Base-by-base conservation (phyloP, 2,113 vertebrate species). In the Cinclus cinclus region DNA sequence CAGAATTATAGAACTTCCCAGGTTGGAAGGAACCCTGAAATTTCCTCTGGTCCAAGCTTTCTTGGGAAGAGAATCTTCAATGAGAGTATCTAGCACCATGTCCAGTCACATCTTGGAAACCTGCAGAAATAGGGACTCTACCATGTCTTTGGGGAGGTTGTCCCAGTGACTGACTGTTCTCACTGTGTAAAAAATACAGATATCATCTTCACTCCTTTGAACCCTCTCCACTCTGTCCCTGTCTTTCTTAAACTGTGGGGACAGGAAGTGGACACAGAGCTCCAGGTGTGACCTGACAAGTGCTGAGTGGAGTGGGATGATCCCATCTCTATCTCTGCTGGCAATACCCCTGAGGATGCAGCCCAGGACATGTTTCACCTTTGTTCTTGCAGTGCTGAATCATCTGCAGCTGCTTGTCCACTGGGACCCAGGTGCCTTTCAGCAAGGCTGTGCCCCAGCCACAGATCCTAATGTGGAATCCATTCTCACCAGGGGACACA, bases 291-390 rank as follows among this genome's bases (percentile, higher is more conserved):
- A 17, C 52, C 67, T 82, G 55, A 4, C 2, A 23, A 22, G 33
- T 1, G 2, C 27, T 22, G 53, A 30, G 53, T 5, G 42, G 22
- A n/a, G 9, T 2, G 19, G 27, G 25, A 33, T 42, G 53, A 35
- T 52, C 33, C 15, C 5, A 1, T 20, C 37, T 56, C 33, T 39
- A 0, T 46, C 35, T 74, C 50, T 60, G 35, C 24, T 41, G 65
- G 10, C 30, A 42, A 5, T 16, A 27, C 2, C 41, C 23, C 42
- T 13, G 28, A 0, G 0, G 47, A n/a, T 63, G 24, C 50, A 83
- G 53, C 68, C 15, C 1, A 2, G 37, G 15, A 27, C 41, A 10
- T 1, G 19, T 39, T 47, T 35, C 65, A 13, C 25, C 35, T 73
- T 23, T 5, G 1, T 1, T 55, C 27, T 50, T 74, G 64, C 50